Conservation (phyloP, 92 coral and sea anemone species). For the Epizoanthus fatuus region DNA sequence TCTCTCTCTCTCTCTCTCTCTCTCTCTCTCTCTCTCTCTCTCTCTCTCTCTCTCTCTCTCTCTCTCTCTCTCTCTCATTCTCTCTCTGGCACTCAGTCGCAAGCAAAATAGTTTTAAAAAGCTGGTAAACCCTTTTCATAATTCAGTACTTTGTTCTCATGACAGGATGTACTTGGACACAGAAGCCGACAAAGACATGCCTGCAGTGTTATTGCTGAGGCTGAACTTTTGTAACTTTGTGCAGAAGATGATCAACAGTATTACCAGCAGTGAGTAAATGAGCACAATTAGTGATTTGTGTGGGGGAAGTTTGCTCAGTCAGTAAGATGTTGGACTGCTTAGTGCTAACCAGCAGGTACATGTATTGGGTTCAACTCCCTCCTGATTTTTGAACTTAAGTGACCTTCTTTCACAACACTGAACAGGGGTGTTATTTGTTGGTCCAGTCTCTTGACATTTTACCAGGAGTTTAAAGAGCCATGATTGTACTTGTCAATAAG, state of each 20-base stretch:
- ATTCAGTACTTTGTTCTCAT: background rate
- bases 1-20: no score
- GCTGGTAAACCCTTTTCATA: background rate
- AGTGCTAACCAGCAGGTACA: no score
- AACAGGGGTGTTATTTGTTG: background rate
- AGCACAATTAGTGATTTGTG: background rate
- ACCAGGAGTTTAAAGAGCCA: no score
- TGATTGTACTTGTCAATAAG: no score
- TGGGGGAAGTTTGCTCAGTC: background rate
- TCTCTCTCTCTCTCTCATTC: background rate
- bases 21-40: no score
- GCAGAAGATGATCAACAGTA: slow-evolving; percentile 93
- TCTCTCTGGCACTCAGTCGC: background rate
- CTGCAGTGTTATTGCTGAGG: slow-evolving; percentile 89
- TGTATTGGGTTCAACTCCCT: no score
- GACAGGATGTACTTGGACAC: slow-evolving; percentile 88
- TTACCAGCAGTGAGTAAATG: slow-evolving; percentile 78
- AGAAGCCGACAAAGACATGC: slow-evolving; percentile 98
- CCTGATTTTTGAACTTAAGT: no score
- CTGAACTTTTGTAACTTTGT: slow-evolving; percentile 91
- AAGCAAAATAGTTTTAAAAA: background rate
- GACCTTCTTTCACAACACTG: no score
- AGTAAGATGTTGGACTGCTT: background rate
- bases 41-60: background rate
- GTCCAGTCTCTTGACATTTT: no score